Conservation (phyloP, 1,140 invertebrate species). For the Lepidotrigona ventralis region DNA sequence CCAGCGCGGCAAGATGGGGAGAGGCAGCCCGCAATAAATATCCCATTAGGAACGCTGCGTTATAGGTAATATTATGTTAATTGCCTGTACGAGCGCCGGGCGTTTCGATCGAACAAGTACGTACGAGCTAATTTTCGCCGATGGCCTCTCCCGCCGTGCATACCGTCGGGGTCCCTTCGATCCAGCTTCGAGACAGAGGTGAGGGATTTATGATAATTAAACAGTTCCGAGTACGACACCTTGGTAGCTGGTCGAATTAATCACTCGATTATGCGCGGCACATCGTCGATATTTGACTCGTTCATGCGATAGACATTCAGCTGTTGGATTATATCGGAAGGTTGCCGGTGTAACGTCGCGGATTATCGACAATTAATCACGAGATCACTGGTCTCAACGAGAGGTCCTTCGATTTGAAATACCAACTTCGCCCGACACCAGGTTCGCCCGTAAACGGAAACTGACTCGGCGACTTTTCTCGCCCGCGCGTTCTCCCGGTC, state of each 20-base stretch:
- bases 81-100: slow-evolving; percentile 38
- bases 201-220: slow-evolving; percentile 35
- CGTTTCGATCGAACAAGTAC: not conserved
- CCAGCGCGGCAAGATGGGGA: not conserved
- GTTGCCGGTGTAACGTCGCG: too few relatives aligned
- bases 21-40: slow-evolving; percentile 57
- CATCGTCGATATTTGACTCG: not conserved
- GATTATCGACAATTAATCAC: not conserved
- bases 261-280: too few relatives aligned
- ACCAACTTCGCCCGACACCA: not conserved
- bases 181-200: not conserved
- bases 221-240: not conserved
- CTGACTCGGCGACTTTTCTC: slow-evolving; percentile 39
- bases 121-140: not conserved
- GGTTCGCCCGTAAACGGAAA: slow-evolving; percentile 37
- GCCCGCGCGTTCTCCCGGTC: not conserved
- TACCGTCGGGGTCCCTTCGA: not conserved
- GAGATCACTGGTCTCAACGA: not conserved
- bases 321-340: not conserved
- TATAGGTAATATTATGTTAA: slow-evolving; percentile 64
- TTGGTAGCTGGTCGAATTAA: slow-evolving; percentile 11
- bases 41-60: slow-evolving; percentile 62
- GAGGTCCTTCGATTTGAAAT: not conserved
- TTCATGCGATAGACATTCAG: not conserved
- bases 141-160: not conserved